Percentiles rank a stretch among this genome's conserved stretches.
Evolutionary conservation across 2,888 invertebrate genomes (phyloP).

Genomic region (Neoaliturus tenellus): DNA sequence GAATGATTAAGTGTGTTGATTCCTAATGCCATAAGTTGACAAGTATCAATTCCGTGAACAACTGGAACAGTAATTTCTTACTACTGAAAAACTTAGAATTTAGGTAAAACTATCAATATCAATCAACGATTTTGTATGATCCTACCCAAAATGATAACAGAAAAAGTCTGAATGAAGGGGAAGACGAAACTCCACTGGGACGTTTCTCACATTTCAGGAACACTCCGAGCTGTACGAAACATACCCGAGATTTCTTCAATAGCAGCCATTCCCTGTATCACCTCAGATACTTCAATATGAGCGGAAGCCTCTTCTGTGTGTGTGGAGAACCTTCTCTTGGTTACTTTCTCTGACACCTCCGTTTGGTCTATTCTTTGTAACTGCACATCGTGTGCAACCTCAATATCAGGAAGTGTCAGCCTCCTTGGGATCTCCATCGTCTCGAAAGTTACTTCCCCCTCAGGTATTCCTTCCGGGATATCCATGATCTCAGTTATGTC

Average conservation of each 20-base stretch:
- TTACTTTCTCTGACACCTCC: slow-evolving; percentile 25
- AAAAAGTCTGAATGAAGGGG: not conserved
- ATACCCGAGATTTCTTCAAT: slow-evolving; percentile 1
- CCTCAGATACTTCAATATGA: slow-evolving; percentile 33
- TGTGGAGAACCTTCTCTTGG: slow-evolving; percentile 20
- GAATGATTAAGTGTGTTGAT: no score
- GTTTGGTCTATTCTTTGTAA: not conserved
- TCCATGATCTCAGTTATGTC: not conserved
- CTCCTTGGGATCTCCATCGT: slow-evolving; percentile 9
- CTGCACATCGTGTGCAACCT: slow-evolving; percentile 17
- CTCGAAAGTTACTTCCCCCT: not conserved
- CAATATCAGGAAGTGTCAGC: slow-evolving; percentile 38
- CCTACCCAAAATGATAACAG: no score
- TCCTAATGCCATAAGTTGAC: no score
- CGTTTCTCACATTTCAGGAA: not conserved
- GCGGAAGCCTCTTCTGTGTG: slow-evolving; percentile 38
- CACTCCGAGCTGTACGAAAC: not conserved
- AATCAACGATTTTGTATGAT: no score
- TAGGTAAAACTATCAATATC: no score
- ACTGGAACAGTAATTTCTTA: no score
- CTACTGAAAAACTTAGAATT: no score
- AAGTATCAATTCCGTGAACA: no score
- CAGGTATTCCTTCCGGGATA: not conserved
- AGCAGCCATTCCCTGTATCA: not conserved
- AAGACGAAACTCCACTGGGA: not conserved